Evolutionary conservation across 2,888 invertebrate genomes (phyloP).

Genomic region (Altica lythri): DNA sequence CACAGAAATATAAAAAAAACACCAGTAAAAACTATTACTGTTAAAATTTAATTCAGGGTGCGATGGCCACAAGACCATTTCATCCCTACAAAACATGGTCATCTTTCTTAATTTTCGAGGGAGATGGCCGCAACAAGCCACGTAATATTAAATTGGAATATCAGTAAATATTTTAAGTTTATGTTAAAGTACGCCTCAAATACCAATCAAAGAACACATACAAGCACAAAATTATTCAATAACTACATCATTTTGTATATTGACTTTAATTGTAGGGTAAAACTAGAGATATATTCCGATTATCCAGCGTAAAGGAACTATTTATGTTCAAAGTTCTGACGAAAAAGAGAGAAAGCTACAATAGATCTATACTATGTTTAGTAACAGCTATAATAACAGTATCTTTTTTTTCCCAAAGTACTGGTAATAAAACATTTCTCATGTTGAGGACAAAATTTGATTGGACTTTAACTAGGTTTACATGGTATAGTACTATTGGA

Average conservation of each 20-base stretch:
- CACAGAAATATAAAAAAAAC: no score
- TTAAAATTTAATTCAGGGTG: no score
- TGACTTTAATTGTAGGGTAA: constrained; percentile 2
- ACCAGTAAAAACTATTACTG: no score
- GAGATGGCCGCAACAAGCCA: no score
- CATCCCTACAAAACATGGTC: no score
- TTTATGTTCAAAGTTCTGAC: constrained; percentile 63
- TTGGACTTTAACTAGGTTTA: constrained; percentile 69
- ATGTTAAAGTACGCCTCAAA: neutral
- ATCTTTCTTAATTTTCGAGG: no score
- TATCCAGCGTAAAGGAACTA: constrained; percentile 52
- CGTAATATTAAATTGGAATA: no score
- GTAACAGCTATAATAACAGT: constrained; percentile 55
- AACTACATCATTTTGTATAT: no score
- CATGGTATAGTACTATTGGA: constrained; percentile 61
- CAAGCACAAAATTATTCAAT: no score
- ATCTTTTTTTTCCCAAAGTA: constrained; percentile 56
- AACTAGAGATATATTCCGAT: neutral
- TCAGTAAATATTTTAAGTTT: no score
- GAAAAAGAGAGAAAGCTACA: constrained; percentile 62
- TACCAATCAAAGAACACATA: neutral
- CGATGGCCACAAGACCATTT: no score
- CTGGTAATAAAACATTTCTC: constrained; percentile 64
- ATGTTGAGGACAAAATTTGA: constrained; percentile 68
- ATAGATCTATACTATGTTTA: constrained; percentile 61